Evolutionary conservation across 92 coral and sea anemone genomes (phyloP), one percentile per base, ranked within the genome.

Genomic region (Phenganax marumi): DNA sequence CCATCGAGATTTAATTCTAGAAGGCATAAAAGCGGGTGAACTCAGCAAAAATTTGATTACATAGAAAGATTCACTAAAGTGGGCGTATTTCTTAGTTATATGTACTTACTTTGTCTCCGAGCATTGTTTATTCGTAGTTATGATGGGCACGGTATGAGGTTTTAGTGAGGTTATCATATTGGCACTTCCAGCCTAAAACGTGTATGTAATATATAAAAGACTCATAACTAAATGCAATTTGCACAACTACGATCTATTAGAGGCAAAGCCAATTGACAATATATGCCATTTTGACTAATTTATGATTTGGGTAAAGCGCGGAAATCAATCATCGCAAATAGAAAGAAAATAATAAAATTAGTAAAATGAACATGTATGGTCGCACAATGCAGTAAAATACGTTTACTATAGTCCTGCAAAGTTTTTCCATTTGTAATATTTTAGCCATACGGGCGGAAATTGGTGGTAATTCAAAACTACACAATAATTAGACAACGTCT

Each of bases 71-170:
- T n/a, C n/a, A n/a, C n/a, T n/a, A n/a, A n/a, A n/a, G n/a, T n/a
- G n/a, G n/a, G n/a, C n/a, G n/a, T n/a, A n/a, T n/a, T n/a, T n/a
- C n/a, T n/a, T n/a, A n/a, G n/a, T n/a, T n/a, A n/a, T n/a, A n/a
- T n/a, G n/a, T 46, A 23, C 77, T 74, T 43, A 74, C 80, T 74
- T 74, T 23, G 26, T 50, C 50, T 81, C 85, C 16, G 39, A 16
- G 52, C 85, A 81, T 21, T 81, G 60, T 24, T 81, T 64, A 24
- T 81, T 81, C 14, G 86, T 82, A 33, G 86, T 70, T 23, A 82
- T 70, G 16, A 53, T 70, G 8, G 70, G 86, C 60, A 70, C 86
- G 25, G 86, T 70, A 43, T 82, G 86, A 12, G 79, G 80, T 17
- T 55, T 71, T 24, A 55, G 55, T 2, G 49, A 73, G 4, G 62